Evolutionary conservation across 1,140 invertebrate species (phyloP).

Genomic region (Mesaphorura yosii): DNA sequence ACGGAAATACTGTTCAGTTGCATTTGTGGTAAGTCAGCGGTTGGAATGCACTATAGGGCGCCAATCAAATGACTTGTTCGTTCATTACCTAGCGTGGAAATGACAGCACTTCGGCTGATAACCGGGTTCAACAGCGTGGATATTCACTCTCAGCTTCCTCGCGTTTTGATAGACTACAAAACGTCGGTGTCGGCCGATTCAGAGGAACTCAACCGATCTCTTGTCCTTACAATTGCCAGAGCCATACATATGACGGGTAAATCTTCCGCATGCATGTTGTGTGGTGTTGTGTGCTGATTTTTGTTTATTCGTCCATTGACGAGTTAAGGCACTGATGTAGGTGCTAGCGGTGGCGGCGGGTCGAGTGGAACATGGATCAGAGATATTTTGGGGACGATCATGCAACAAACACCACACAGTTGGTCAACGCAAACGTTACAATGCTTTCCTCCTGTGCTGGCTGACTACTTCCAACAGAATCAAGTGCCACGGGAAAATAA

Average conservation of each 20-base stretch:
- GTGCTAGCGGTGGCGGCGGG: slow-evolving; percentile 43
- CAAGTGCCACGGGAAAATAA: slow-evolving; percentile 78
- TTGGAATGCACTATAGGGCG: too few species aligned
- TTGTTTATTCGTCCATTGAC: too few species aligned
- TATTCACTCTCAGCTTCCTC: slow-evolving; percentile 76
- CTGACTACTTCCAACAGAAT: slow-evolving; percentile 76
- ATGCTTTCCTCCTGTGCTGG: slow-evolving; percentile 77
- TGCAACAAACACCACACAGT: slow-evolving; percentile 84
- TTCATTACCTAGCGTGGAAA: slow-evolving; percentile 76
- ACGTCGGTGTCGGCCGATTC: slow-evolving; percentile 81
- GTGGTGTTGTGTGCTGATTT: neutral
- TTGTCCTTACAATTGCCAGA: slow-evolving; percentile 83
- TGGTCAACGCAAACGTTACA: slow-evolving; percentile 85
- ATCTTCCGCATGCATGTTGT: slow-evolving; percentile 33
- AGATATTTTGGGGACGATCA: slow-evolving; percentile 76
- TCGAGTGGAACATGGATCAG: slow-evolving; percentile 78
- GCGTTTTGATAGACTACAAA: slow-evolving; percentile 77
- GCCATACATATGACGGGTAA: slow-evolving; percentile 84
- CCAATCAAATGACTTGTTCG: too few species aligned
- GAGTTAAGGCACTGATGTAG: too few species aligned
- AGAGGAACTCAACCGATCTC: slow-evolving; percentile 81
- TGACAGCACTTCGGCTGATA: slow-evolving; percentile 78
- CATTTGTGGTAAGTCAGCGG: slow-evolving; percentile 62
- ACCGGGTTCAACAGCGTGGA: slow-evolving; percentile 74
- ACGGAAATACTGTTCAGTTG: slow-evolving; percentile 67